A percentile compares a stretch with the other conserved stretches of the same genome.
Conservation (phyloP, 2,113 vertebrate species). For the Gopherus flavomarginatus region DNA sequence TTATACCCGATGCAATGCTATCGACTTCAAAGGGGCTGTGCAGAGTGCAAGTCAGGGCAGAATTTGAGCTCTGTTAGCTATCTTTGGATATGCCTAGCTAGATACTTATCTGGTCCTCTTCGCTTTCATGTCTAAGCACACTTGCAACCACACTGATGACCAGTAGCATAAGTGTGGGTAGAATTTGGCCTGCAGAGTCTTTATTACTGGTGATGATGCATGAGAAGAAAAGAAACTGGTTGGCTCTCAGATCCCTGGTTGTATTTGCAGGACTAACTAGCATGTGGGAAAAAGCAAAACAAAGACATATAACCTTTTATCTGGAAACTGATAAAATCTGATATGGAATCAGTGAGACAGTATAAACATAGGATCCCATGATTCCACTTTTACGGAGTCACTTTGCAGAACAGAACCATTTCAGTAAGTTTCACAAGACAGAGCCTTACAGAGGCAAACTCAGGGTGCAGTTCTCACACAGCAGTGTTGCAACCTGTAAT, state of each 20-base stretch:
- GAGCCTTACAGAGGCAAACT: neutral
- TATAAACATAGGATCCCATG: neutral
- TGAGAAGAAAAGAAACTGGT: constrained; percentile 21
- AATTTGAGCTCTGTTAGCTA: neutral
- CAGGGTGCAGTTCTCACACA: constrained; percentile 8
- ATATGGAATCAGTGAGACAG: constrained; percentile 41
- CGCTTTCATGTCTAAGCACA: neutral
- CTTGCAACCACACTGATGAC: constrained; percentile 28
- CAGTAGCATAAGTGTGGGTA: neutral
- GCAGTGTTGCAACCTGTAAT: constrained; percentile 20
- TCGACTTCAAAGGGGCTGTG: neutral
- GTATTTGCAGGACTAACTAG: constrained; percentile 13
- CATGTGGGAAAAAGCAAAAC: neutral
- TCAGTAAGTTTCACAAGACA: constrained; percentile 38
- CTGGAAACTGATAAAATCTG: constrained; percentile 5
- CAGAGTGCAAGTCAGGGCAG: neutral
- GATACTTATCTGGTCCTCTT: neutral
- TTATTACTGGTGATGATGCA: neutral
- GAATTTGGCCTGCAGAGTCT: neutral
- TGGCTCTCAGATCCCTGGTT: constrained; percentile 43
- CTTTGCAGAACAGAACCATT: neutral
- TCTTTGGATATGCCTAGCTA: neutral
- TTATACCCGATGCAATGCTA: neutral
- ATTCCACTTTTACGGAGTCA: neutral
- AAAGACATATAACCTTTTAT: constrained; percentile 27